A percentile compares a stretch with the other conserved stretches of the same genome.
Conservation (phyloP, 2,888 invertebrate species). For the Spodoptera exigua region DNA sequence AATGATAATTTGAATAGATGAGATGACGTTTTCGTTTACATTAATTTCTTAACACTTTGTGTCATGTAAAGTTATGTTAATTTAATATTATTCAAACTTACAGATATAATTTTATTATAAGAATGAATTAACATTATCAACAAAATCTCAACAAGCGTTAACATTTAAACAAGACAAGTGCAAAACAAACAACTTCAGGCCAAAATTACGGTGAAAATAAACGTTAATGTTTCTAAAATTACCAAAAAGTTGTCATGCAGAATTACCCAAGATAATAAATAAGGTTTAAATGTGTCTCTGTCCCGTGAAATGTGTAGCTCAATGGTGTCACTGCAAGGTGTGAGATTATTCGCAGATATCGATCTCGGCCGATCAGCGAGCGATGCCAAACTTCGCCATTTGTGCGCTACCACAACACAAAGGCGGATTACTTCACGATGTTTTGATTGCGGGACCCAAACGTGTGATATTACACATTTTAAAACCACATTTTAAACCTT, state of each 20-base stretch:
- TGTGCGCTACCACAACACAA: slow-evolving; percentile 69
- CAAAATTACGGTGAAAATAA: too few relatives aligned
- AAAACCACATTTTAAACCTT: slow-evolving; percentile 8
- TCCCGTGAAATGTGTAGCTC: slow-evolving; percentile 28
- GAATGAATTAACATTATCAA: too few relatives aligned
- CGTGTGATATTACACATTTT: slow-evolving; percentile 58
- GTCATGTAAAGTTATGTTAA: neutral
- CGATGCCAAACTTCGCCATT: slow-evolving; percentile 70
- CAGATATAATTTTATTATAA: too few relatives aligned
- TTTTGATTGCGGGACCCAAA: slow-evolving; percentile 78
- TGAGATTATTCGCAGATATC: slow-evolving; percentile 78
- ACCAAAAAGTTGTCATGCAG: neutral
- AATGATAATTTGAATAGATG: too few relatives aligned
- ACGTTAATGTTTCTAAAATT: neutral
- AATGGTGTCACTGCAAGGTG: slow-evolving; percentile 57
- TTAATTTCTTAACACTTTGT: too few relatives aligned
- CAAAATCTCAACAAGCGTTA: too few relatives aligned
- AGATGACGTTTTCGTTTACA: too few relatives aligned
- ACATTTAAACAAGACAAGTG: too few relatives aligned
- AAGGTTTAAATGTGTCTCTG: neutral
- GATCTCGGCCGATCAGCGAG: slow-evolving; percentile 65
- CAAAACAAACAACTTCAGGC: too few relatives aligned
- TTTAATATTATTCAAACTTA: too few relatives aligned
- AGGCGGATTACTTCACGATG: slow-evolving; percentile 81
- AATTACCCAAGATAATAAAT: neutral